A percentile compares a stretch with the other conserved stretches of the same genome.
These are phyloP conservation scores for Melipona bicolor DNA, from an alignment of 2,888 invertebrate species.

Conservation along the genomic window DNA sequence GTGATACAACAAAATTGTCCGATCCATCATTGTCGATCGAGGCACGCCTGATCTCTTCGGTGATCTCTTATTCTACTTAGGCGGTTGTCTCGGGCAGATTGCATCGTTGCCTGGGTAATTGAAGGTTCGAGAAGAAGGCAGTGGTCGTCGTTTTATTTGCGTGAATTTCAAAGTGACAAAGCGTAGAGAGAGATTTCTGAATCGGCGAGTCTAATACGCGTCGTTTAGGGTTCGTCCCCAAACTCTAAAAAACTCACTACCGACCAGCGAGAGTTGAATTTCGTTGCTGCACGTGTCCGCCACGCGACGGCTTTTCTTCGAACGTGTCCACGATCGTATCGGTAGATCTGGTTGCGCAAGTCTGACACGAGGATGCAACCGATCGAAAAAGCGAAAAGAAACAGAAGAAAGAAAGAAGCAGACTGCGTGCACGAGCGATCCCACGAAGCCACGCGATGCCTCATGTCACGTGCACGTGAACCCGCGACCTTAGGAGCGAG, in stretches of 20 bases:
- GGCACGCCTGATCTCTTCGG: constrained; percentile 7
- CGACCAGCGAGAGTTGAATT: background rate
- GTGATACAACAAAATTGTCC: background rate
- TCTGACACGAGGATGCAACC: constrained; percentile 37
- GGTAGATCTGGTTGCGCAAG: constrained; percentile 19
- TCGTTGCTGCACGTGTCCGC: background rate
- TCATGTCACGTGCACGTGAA: constrained; percentile 74
- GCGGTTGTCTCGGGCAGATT: background rate
- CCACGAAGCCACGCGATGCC: constrained; percentile 78
- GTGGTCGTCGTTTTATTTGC: background rate
- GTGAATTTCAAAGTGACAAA: too few species aligned
- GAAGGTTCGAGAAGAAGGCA: background rate
- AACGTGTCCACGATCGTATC: background rate
- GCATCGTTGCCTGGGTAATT: background rate
- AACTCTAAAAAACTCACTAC: background rate
- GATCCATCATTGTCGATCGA: background rate
- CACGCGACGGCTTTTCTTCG: background rate
- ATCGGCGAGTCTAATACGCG: too few species aligned
- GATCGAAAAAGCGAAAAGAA: constrained; percentile 32
- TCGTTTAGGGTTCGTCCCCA: background rate
- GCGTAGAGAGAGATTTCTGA: too few species aligned
- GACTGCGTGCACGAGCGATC: constrained; percentile 69
- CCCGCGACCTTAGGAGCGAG: constrained; percentile 72
- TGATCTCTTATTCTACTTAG: constrained; percentile 30
- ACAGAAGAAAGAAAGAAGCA: background rate